Conservation (phyloP, 1,140 invertebrate species). For the Papilio xuthus region DNA sequence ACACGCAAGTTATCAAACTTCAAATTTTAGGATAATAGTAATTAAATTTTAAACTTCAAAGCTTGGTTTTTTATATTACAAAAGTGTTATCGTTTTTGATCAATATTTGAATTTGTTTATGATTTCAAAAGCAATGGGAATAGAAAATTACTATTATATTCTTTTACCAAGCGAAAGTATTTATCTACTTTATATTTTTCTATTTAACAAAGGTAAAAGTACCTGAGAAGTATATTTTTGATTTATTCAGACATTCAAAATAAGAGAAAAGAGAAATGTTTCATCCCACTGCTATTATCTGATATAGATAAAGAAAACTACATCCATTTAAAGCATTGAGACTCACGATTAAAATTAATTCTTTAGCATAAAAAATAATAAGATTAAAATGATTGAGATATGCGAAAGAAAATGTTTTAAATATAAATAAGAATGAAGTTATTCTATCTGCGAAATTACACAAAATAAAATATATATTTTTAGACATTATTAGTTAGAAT, state of each 20-base stretch:
- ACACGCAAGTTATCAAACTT: too few species aligned
- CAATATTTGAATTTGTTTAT: neutral
- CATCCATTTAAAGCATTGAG: neutral
- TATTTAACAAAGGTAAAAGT: neutral
- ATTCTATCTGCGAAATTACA: too few species aligned
- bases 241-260: neutral
- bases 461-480: too few species aligned
- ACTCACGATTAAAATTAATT: neutral
- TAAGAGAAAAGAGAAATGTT: conserved; percentile 8
- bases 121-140: neutral
- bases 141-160: neutral
- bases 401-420: neutral
- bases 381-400: neutral
- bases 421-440: too few species aligned
- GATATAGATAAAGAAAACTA: neutral
- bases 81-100: neutral
- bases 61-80: neutral
- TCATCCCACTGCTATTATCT: neutral
- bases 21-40: too few species aligned
- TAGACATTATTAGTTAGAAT: too few species aligned
- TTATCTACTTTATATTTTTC: neutral
- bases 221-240: neutral
- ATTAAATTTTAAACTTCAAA: too few species aligned
- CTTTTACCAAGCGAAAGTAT: neutral
- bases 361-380: neutral